Conservation (phyloP, 1,140 invertebrate genomes). For the Oryzaephilus surinamensis region DNA sequence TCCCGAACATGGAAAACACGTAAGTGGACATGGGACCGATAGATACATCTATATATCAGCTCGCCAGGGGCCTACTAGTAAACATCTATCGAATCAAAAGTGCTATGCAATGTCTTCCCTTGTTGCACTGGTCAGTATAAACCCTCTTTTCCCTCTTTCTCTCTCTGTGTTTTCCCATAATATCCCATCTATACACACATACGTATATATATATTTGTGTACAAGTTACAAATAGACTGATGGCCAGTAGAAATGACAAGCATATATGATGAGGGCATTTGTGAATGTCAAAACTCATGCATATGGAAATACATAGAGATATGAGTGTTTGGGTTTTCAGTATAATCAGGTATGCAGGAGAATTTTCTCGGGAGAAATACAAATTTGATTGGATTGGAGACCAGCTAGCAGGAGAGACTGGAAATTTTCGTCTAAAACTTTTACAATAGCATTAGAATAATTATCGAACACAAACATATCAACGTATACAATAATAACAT, state of each 20-base stretch:
- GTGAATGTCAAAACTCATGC: slow-evolving; percentile 30
- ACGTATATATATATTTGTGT: background rate
- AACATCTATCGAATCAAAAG: slow-evolving; percentile 21
- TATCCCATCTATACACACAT: background rate
- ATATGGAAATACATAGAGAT: slow-evolving; percentile 28
- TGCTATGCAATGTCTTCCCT: slow-evolving; percentile 21
- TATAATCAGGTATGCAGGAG: slow-evolving; percentile 14
- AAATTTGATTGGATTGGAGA: slow-evolving; percentile 32
- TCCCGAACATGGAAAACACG: slow-evolving; percentile 26
- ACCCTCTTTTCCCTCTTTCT: background rate
- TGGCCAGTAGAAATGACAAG: slow-evolving; percentile 26
- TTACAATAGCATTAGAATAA: no score
- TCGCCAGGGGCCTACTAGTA: slow-evolving; percentile 20
- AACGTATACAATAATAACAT: no score
- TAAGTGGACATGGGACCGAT: slow-evolving; percentile 31
- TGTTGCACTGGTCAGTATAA: background rate
- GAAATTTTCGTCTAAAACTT: no score
- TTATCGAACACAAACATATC: no score
- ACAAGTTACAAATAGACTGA: slow-evolving; percentile 20
- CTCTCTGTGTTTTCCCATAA: no score
- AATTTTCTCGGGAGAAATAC: slow-evolving; percentile 31
- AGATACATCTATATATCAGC: no score
- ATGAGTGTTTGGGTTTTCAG: no score
- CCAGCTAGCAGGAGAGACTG: no score
- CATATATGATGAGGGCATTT: slow-evolving; percentile 31